Evolutionary conservation across 2,113 vertebrate genomes (phyloP), one percentile per base, ranked within the genome.

Genomic region (Hippocampus guttulatus): DNA sequence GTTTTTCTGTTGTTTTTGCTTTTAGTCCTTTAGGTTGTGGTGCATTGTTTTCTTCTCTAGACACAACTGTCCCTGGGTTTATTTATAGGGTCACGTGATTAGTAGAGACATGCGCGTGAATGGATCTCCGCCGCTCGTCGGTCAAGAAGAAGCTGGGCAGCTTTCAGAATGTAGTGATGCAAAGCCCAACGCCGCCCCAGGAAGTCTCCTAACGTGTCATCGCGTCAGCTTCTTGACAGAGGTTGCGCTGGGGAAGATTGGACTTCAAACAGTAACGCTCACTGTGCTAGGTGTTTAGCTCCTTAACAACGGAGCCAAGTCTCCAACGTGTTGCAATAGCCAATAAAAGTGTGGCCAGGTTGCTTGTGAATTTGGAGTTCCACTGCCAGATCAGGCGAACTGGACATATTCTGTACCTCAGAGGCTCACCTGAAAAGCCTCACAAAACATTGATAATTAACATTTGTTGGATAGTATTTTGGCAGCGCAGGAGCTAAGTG

Each of bases 121-220:
- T 77, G 80, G 76, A 80, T 88, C 71, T 79, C 71, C 73, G 27
- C 15, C n/a, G 9, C 52, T 23, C 8, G 21, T 55, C 52, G 21
- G 21, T 88, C 80, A 54, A 71, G 80, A 81, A 81, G 72, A 85
- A 84, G 83, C 81, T 90, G 88, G 88, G 87, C 84, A 83, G 83
- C 78, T 82, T 89, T 91, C 87, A 90, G 88, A 90, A 92, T 91
- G 87, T 90, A 90, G 87, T 85, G 86, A 85, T 89, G 81, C 82
- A 84, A 85, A 81, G 78, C 80, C 75, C 33, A 65, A 45, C n/a
- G 4, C 5, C 40, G 11, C 5, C 20, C n/a, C 33, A 38, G 18
- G 8, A 33, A 25, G n/a, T 65, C n/a, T 65, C 23, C 25, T 18
- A 45, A 18, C 8, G 10, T 64, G 20, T n/a, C 12, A 12, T 41